A percentile compares a stretch with the other conserved stretches of the same genome.
These are phyloP conservation scores for Acipenser ruthenus DNA, from an alignment of 2,797 vertebrate genomes.

Conservation along the genomic window DNA sequence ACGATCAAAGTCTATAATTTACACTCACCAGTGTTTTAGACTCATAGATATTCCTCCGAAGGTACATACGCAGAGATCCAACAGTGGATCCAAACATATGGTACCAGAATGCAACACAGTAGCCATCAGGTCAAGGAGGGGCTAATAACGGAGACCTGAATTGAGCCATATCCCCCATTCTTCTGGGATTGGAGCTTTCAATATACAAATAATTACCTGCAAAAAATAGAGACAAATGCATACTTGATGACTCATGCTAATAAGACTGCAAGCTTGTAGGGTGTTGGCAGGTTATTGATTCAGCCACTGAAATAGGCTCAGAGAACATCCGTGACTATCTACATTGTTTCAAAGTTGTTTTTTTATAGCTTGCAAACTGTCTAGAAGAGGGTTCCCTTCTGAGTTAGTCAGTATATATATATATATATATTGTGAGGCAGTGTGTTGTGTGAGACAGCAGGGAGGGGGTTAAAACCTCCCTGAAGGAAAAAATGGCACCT, in stretches of 20 bases:
- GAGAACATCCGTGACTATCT: too few species aligned
- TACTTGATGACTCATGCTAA: neutral
- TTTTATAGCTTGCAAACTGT: too few species aligned
- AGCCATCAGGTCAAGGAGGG: constrained; percentile 47
- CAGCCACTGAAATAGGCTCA: too few species aligned
- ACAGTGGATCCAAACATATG: constrained; percentile 63
- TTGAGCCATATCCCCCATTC: constrained; percentile 36
- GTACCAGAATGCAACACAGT: constrained; percentile 61
- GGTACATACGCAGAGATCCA: constrained; percentile 48
- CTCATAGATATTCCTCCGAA: constrained; percentile 35
- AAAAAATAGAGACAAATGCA: constrained; percentile 17
- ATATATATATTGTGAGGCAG: too few species aligned
- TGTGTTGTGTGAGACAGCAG: too few species aligned
- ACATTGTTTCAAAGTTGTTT: too few species aligned
- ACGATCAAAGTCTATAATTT: too few species aligned
- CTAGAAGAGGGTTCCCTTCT: too few species aligned
- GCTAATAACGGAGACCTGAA: constrained; percentile 54
- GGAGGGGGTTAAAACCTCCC: too few species aligned
- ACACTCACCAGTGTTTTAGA: constrained; percentile 43
- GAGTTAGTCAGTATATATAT: too few species aligned
- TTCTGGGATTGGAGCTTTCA: constrained; percentile 41
- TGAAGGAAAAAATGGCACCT: too few species aligned
- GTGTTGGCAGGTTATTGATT: too few species aligned
- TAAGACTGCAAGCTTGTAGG: constrained; percentile 15
- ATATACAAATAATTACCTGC: constrained; percentile 58